Conservation (phyloP, 1,140 invertebrate genomes). For the Mylabris phalerata region DNA sequence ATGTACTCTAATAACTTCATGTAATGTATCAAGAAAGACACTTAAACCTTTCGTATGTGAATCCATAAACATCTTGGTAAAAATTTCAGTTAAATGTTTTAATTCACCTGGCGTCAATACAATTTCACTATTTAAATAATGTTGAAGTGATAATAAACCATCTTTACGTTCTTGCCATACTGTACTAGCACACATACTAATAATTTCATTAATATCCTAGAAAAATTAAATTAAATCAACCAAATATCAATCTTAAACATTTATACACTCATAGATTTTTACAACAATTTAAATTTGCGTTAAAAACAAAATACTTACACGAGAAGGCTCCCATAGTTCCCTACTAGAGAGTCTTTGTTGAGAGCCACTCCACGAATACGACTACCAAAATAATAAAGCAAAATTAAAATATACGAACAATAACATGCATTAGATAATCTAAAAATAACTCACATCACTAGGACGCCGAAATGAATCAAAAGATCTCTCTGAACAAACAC, state of each 20-base stretch:
- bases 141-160: slow-evolving; percentile 73
- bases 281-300: not conserved
- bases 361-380: slow-evolving; percentile 73
- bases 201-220: slow-evolving; percentile 83
- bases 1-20: slow-evolving; percentile 84
- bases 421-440: not conserved
- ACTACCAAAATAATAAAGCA: slow-evolving; percentile 47
- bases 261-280: not conserved
- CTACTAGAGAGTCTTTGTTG: slow-evolving; percentile 64
- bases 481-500: slow-evolving; percentile 87
- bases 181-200: slow-evolving; percentile 76
- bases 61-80: slow-evolving; percentile 95
- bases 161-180: slow-evolving; percentile 91
- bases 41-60: slow-evolving; percentile 95
- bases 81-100: slow-evolving; percentile 78
- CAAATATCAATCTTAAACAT: not conserved
- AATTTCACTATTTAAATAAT: slow-evolving; percentile 65
- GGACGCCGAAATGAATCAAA: slow-evolving; percentile 74
- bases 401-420: not conserved
- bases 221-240: slow-evolving; percentile 1
- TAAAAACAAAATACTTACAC: slow-evolving; percentile 32
- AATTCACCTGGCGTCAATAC: slow-evolving; percentile 64
- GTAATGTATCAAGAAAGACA: slow-evolving; percentile 85
- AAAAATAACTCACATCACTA: slow-evolving; percentile 64
- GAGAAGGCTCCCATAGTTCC: slow-evolving; percentile 54